A percentile compares a stretch with the other conserved stretches of the same genome.
Evolutionary conservation across 2,113 vertebrate species (phyloP).

Genomic region (Rhegmatorhina hoffmannsi): DNA sequence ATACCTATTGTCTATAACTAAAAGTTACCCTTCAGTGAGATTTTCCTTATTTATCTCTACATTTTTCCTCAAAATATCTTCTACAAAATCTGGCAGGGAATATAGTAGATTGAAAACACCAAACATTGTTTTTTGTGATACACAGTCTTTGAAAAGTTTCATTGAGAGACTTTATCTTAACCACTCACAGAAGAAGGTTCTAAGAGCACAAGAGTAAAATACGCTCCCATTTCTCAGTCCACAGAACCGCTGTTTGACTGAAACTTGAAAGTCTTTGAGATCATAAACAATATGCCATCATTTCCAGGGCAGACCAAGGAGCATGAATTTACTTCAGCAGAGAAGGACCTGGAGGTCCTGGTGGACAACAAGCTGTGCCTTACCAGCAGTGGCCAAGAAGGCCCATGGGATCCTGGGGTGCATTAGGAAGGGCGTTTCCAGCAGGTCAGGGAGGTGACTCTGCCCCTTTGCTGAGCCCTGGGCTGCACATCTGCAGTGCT

Average conservation of each 20-base stretch:
- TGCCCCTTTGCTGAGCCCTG: not conserved
- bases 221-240: not conserved
- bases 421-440: not conserved
- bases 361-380: not conserved
- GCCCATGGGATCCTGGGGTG: not conserved
- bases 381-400: no score
- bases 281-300: not conserved
- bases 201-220: not conserved
- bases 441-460: no score
- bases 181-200: not conserved
- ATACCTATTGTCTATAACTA: not conserved
- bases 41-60: not conserved
- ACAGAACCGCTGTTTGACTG: not conserved
- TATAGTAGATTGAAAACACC: not conserved
- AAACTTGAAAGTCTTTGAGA: not conserved
- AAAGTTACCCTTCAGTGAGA: not conserved
- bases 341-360: not conserved
- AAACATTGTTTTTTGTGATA: not conserved
- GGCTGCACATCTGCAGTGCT: no score
- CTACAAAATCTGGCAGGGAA: not conserved
- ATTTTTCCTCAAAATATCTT: not conserved
- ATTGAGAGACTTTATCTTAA: not conserved
- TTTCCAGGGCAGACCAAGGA: not conserved
- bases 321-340: not conserved
- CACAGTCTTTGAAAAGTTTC: not conserved